phyloP scores from a whole-genome alignment of 2,113 vertebrate genomes.

The Pygoscelis antarcticus region DNA sequence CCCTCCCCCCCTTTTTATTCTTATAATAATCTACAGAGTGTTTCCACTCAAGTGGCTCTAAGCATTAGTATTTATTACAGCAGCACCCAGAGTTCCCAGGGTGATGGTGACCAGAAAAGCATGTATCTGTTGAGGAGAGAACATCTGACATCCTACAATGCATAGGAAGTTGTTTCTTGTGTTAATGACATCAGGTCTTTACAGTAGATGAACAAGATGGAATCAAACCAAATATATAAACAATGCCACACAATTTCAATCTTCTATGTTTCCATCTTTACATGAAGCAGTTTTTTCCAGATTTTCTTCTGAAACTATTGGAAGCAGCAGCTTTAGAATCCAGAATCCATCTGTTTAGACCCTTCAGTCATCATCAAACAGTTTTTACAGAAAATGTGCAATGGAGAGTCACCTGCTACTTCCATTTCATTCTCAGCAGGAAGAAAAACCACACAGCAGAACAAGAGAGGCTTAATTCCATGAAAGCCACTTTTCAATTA shows the following conservation, averaged over 20 bases:
- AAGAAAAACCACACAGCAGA: background rate
- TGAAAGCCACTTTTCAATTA: background rate
- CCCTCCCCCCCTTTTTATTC: background rate
- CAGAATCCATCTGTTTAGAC: background rate
- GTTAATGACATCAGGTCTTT: background rate
- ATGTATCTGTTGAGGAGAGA: background rate
- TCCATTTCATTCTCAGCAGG: conserved; percentile 25
- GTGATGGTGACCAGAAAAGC: background rate
- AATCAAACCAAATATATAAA: background rate
- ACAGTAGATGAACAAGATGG: background rate
- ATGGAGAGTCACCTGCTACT: background rate
- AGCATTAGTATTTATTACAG: background rate
- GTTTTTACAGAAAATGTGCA: background rate
- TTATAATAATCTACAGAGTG: background rate
- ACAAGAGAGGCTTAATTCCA: background rate
- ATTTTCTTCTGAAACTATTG: background rate
- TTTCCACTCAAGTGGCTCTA: background rate
- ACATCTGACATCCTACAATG: background rate
- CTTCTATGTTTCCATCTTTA: background rate
- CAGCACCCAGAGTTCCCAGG: background rate
- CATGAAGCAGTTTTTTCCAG: background rate
- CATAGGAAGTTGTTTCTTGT: background rate
- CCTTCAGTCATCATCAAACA: background rate
- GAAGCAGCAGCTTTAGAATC: background rate
- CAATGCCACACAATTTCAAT: background rate